phyloP scores from a whole-genome alignment of 2,797 vertebrate genomes.

The Enteromius fasciolatus region DNA sequence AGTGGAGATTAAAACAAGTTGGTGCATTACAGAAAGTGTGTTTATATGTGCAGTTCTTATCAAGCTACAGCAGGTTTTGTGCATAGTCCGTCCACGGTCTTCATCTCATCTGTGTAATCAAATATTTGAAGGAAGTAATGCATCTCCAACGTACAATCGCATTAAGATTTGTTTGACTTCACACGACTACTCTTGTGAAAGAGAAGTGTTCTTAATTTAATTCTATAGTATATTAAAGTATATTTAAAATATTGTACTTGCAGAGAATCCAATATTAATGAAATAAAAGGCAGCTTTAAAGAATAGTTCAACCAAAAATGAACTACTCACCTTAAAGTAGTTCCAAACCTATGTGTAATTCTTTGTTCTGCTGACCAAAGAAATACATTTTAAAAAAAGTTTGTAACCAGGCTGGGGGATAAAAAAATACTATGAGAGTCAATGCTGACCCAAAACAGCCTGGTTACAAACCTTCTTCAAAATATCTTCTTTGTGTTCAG shows the following conservation, averaged over 20 bases:
- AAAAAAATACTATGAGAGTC: no score
- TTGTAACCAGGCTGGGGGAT: no score
- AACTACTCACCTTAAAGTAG: no score
- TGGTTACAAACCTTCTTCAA: no score
- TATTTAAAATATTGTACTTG: background rate
- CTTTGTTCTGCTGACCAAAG: no score
- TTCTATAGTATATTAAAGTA: background rate
- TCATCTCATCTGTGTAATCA: background rate
- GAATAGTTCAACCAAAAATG: no score
- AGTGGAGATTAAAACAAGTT: background rate
- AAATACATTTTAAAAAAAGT: background rate
- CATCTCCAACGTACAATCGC: background rate
- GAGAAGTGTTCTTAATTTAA: background rate
- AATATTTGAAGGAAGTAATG: background rate
- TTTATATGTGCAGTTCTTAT: background rate
- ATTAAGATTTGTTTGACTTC: constrained; percentile 1
- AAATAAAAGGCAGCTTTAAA: background rate
- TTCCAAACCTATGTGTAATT: no score
- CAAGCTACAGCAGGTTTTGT: background rate
- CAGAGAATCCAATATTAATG: background rate
- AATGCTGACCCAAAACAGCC: no score
- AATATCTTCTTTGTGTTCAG: no score
- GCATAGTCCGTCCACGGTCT: background rate
- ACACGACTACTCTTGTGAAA: background rate
- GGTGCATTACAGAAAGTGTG: background rate